These are phyloP conservation scores for Argyrosomus regius DNA, from an alignment of 2,797 vertebrate genomes.

Conservation along the genomic window DNA sequence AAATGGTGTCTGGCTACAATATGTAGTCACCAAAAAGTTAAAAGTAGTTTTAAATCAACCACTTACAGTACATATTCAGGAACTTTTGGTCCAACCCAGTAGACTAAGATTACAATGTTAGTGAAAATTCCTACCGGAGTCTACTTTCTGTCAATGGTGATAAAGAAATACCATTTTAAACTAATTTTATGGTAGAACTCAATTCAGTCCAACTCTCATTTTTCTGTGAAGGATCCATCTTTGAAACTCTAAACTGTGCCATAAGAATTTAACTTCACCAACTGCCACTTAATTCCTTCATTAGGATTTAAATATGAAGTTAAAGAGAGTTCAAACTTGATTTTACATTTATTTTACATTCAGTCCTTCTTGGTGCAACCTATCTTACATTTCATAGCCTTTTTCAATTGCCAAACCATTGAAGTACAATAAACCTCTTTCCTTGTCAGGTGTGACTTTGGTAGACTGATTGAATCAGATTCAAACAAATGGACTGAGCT, in stretches of 20 bases:
- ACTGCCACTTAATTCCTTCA: background rate
- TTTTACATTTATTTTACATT: background rate
- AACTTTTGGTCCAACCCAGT: background rate
- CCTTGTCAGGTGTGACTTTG: conserved; percentile 42
- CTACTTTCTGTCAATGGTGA: background rate
- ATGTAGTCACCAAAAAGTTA: background rate
- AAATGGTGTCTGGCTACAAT: too few species aligned
- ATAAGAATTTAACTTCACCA: background rate
- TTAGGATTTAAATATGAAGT: background rate
- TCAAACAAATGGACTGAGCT: conserved; percentile 62
- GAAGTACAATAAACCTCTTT: conserved; percentile 1
- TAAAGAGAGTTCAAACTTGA: background rate
- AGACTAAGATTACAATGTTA: background rate
- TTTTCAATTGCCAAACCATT: background rate
- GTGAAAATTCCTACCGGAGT: background rate
- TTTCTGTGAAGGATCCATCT: background rate
- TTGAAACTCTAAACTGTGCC: background rate
- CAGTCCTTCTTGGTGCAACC: background rate
- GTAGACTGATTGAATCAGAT: conserved; percentile 48
- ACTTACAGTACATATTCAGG: background rate
- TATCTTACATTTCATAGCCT: background rate
- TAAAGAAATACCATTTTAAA: background rate
- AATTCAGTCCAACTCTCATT: background rate
- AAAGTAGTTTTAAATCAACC: background rate
- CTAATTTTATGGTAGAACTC: background rate